Percentiles rank a stretch among this genome's conserved stretches.
Conservation (phyloP, 2,113 vertebrate species). For the Microtus pennsylvanicus region DNA sequence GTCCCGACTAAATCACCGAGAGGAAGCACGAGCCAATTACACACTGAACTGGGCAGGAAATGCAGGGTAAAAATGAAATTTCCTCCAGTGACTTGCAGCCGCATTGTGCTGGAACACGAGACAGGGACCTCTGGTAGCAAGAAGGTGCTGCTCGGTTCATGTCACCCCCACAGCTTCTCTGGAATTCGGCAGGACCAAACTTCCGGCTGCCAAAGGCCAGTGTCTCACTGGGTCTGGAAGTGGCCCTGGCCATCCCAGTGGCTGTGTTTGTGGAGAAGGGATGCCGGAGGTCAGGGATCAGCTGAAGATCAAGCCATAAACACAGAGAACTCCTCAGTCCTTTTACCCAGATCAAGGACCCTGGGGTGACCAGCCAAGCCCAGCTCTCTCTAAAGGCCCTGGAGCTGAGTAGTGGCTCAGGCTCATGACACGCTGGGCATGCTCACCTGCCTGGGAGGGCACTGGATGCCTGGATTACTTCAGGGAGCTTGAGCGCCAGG, state of each 20-base stretch:
- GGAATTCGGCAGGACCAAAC: fast-evolving
- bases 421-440: fast-evolving
- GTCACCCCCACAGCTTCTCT: fast-evolving
- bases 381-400: background rate
- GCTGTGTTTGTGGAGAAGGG: background rate
- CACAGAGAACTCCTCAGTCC: background rate
- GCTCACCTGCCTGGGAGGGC: background rate
- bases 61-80: constrained; percentile 62
- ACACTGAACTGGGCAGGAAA: constrained; percentile 63
- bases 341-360: too few species aligned
- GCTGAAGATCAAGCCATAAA: fast-evolving
- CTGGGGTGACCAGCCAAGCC: background rate
- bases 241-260: background rate
- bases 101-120: background rate
- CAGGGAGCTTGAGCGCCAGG: background rate
- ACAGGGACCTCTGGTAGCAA: fast-evolving
- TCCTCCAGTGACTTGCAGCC: constrained; percentile 53
- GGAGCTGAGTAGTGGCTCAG: background rate
- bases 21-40: constrained; percentile 45
- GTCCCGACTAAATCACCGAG: fast-evolving
- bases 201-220: background rate
- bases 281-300: fast-evolving
- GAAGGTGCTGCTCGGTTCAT: fast-evolving
- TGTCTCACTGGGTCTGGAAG: background rate
- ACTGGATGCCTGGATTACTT: fast-evolving